Evolutionary conservation across 2,113 vertebrate species (phyloP).

Genomic region (Motacilla tschutschensis): DNA sequence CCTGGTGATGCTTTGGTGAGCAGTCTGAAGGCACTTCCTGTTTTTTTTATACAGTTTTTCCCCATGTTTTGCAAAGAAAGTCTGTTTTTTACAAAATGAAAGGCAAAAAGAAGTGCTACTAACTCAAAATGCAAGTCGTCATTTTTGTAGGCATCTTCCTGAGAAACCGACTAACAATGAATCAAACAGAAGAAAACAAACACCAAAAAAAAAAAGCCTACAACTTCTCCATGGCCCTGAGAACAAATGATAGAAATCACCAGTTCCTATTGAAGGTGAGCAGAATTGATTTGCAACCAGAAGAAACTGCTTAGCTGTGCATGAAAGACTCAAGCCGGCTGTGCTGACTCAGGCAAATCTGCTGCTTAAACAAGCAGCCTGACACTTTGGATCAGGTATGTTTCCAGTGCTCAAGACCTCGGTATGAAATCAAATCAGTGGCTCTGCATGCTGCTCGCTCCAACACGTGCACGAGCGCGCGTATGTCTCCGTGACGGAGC

Average conservation of each 20-base stretch:
- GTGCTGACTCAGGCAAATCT: conserved; percentile 1
- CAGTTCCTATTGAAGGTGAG: neutral
- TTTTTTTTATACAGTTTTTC: conserved; percentile 31
- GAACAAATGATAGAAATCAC: neutral
- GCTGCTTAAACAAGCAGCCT: neutral
- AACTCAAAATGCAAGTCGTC: conserved; percentile 30
- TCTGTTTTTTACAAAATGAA: neutral
- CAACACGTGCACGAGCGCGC: fast-evolving
- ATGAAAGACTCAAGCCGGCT: neutral
- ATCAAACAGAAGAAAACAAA: neutral
- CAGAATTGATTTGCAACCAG: neutral
- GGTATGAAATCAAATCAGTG: neutral
- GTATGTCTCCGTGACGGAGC: fast-evolving
- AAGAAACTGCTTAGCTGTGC: conserved; percentile 17
- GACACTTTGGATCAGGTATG: neutral
- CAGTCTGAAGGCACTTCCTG: conserved; percentile 51
- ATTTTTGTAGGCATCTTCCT: neutral
- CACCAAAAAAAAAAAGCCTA: neutral
- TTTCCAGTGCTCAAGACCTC: neutral
- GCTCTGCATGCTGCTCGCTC: neutral
- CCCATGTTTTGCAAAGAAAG: conserved; percentile 9
- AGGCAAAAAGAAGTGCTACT: conserved; percentile 13
- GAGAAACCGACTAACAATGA: neutral
- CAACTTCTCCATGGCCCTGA: neutral
- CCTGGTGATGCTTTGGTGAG: neutral